Conservation (phyloP, 2,113 vertebrate species). For the Vicugna pacos region DNA sequence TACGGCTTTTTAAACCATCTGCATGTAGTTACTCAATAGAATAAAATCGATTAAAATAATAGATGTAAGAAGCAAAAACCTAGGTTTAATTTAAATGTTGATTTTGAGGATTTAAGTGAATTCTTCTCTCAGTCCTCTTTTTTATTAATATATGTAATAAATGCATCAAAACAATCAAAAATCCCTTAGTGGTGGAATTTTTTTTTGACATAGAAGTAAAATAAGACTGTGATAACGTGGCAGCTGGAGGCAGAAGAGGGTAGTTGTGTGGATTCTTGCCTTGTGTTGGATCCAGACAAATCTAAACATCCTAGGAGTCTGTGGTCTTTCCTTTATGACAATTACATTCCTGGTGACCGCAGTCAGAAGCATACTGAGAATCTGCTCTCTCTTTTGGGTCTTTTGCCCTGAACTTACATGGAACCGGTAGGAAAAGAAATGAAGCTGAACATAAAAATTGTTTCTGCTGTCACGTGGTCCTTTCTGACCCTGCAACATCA, state of each 20-base stretch:
- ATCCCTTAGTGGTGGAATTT: neutral
- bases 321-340: neutral
- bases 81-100: neutral
- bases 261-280: neutral
- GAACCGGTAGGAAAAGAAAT: neutral
- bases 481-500: neutral
- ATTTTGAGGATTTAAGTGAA: neutral
- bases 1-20: neutral
- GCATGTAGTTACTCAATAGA: neutral
- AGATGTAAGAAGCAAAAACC: neutral
- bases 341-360: neutral
- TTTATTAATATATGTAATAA: neutral
- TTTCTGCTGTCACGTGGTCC: neutral
- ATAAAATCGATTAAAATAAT: neutral
- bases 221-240: neutral
- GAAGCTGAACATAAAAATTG: neutral
- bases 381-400: neutral
- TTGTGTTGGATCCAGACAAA: neutral
- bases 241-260: accelerated
- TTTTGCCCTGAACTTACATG: neutral
- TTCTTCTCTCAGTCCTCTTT: neutral
- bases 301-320: neutral
- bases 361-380: neutral
- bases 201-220: neutral
- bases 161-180: neutral